Base-by-base conservation (phyloP, 2,888 invertebrate species). In the Sthenelais limicola region DNA sequence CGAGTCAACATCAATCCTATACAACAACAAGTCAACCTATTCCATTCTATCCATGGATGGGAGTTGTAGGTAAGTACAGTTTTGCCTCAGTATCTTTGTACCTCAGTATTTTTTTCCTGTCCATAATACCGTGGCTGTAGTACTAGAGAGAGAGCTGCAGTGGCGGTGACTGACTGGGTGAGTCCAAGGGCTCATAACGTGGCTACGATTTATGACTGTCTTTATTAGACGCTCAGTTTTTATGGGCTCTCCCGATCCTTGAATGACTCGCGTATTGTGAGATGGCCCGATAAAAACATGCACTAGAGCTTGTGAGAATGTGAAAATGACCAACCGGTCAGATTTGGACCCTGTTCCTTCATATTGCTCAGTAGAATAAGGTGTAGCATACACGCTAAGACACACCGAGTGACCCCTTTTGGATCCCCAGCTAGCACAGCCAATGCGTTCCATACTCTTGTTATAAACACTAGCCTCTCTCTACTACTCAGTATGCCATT, bases 31-130 rank as follows among this genome's bases (percentile, higher is more conserved):
- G 56, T 30, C 73, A 73, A 38, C 56, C 69, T 43, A 69, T 73
- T 35, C 73, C 73, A 38, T 73, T 73, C 69, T 73, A 73, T 70
- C 73, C 73, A 26, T 73, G 73, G 73, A 73, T 73, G 73, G 73
- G 73, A 12, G 66, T 73, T 28, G 73, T 73, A 70, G 73, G 73
- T 73, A 54, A 26, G 69, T 58, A 15, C 52, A 7, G 15, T 52
- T 52, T 15, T 49, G 15, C 15, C 52, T 52, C 28, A 33, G 33
- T 58, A 18, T 58, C n/a, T 58, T 7, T 9, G 54, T 54, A 32
- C 32, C 26, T 15, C 54, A 3, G 54, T 54, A 26, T 52, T n/a
- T 15, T 3, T 35, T 12, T 35, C n/a, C 32, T 56, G 56, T 56
- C 21, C 9, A 18, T 43, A 24, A 24, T 51, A 5, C 28, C 12